Evolutionary conservation across 2,113 vertebrate genomes (phyloP).

Genomic region (Bos indicus): DNA sequence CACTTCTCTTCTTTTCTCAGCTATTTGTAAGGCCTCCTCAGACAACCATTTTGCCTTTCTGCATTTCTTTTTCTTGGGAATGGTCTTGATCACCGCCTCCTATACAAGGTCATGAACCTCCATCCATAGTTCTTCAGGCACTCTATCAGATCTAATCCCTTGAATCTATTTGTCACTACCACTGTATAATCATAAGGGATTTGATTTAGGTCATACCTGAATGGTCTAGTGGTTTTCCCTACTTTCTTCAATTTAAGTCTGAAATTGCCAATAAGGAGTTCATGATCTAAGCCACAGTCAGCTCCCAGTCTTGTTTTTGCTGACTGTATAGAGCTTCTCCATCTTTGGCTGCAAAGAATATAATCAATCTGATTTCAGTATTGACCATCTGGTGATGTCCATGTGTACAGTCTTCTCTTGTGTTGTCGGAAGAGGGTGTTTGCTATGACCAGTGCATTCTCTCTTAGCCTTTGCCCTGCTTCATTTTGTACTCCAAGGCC

Average conservation of each 20-base stretch:
- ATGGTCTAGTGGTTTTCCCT: too few species aligned
- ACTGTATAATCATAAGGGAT: too few species aligned
- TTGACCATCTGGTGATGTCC: not conserved
- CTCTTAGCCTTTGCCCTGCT: not conserved
- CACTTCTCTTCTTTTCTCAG: not conserved
- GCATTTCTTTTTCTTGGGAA: not conserved
- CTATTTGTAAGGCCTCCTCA: not conserved
- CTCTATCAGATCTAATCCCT: not conserved
- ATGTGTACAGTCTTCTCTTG: not conserved
- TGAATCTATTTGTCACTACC: too few species aligned
- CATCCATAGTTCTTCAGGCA: not conserved
- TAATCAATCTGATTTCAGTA: not conserved
- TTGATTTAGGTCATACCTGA: too few species aligned
- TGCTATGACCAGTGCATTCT: not conserved
- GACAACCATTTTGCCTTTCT: not conserved
- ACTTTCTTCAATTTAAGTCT: too few species aligned
- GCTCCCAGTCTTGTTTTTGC: not conserved
- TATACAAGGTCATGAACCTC: not conserved
- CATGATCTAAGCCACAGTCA: not conserved
- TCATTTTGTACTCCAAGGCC: not conserved
- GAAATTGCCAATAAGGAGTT: too few species aligned
- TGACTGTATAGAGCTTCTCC: not conserved
- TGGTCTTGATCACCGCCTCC: not conserved
- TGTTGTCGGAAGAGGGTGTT: not conserved
- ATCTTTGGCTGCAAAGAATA: not conserved